Conservation (phyloP, 1,140 invertebrate genomes). For the Pseudachorutes palmiensis region DNA sequence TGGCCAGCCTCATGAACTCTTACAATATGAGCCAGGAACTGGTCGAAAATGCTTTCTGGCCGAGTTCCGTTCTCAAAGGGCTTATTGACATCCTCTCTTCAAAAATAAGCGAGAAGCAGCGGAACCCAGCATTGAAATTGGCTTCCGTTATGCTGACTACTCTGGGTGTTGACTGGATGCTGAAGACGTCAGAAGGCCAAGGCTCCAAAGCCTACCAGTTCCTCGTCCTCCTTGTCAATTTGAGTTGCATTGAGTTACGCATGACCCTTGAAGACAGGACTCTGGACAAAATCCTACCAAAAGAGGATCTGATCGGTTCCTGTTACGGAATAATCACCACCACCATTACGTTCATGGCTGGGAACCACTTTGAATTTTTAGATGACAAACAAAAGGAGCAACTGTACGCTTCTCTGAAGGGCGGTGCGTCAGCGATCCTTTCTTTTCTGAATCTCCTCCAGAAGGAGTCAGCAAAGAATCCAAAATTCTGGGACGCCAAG, state of each 20-base stretch:
- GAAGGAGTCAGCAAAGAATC: conserved; percentile 38
- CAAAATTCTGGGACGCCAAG: conserved; percentile 33
- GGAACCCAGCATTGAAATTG: conserved; percentile 75
- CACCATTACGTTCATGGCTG: conserved; percentile 68
- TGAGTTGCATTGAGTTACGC: conserved; percentile 80
- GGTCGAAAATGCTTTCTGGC: conserved; percentile 63
- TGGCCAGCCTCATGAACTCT: conserved; percentile 61
- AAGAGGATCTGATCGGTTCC: conserved; percentile 65
- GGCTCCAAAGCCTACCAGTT: conserved; percentile 61
- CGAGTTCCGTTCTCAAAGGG: conserved; percentile 64
- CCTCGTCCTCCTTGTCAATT: conserved; percentile 71
- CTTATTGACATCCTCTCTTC: conserved; percentile 71
- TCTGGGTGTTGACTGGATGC: conserved; percentile 73
- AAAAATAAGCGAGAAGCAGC: conserved; percentile 74
- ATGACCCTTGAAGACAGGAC: conserved; percentile 79
- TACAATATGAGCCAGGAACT: conserved; percentile 53
- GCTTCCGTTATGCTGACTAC: conserved; percentile 68
- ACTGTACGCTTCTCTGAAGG: conserved; percentile 79
- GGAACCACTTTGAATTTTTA: conserved; percentile 64
- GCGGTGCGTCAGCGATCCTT: conserved; percentile 74
- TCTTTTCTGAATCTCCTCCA: conserved; percentile 58
- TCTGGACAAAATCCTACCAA: conserved; percentile 63
- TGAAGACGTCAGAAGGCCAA: conserved; percentile 61
- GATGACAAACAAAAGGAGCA: conserved; percentile 84
- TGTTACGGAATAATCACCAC: conserved; percentile 78